A percentile compares a stretch with the other conserved stretches of the same genome.
Evolutionary conservation across 1,140 invertebrate species (phyloP).

Genomic region (Rhopalosiphum maidis): DNA sequence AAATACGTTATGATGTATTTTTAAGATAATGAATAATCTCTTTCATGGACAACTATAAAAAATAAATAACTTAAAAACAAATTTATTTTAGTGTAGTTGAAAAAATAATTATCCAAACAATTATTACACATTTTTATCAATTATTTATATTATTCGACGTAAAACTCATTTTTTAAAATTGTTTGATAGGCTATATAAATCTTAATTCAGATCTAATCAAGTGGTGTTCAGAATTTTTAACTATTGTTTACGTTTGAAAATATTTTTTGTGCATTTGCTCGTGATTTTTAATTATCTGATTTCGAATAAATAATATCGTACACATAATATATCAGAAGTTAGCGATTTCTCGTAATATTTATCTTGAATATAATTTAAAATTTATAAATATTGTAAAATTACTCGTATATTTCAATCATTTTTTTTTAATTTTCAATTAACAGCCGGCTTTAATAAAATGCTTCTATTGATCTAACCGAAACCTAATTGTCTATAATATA

Average conservation of each 20-base stretch:
- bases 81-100: not conserved
- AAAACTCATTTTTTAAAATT: not conserved
- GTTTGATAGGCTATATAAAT: too few relatives aligned
- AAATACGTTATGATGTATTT: not conserved
- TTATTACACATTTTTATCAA: not conserved
- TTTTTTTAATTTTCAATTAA: not conserved
- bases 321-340: not conserved
- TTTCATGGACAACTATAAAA: not conserved
- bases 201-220: too few relatives aligned
- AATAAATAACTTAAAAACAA: not conserved
- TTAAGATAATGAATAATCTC: not conserved
- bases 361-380: too few relatives aligned
- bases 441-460: not conserved
- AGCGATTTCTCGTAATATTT: not conserved
- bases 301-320: not conserved
- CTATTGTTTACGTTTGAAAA: too few relatives aligned
- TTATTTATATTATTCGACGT: not conserved
- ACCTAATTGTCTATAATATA: too few relatives aligned
- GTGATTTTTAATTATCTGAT: not conserved
- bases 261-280: too few relatives aligned
- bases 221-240: not conserved
- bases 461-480: too few relatives aligned
- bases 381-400: not conserved
- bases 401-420: not conserved
- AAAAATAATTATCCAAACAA: not conserved